Evolutionary conservation across 2,888 invertebrate genomes (phyloP).

Genomic region (Pheosia tremula): DNA sequence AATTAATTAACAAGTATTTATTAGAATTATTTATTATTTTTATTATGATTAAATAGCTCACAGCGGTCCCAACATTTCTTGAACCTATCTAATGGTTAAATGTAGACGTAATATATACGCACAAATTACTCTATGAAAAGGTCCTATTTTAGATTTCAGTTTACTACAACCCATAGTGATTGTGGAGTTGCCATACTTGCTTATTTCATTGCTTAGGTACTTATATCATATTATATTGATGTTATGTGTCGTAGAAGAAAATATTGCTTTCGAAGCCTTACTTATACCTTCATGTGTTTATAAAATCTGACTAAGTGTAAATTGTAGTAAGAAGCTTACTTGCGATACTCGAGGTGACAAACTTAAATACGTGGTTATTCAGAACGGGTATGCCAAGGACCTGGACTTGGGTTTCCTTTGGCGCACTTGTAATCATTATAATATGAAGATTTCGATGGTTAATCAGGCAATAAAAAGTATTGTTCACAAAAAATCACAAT

Average conservation of each 20-base stretch:
- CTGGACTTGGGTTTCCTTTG: no score
- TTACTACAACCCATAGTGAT: slow-evolving; percentile 21
- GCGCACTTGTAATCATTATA: no score
- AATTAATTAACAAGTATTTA: no score
- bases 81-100: slow-evolving; percentile 26
- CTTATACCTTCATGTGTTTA: slow-evolving; percentile 42
- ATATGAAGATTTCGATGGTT: no score
- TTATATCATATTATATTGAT: slow-evolving; percentile 34
- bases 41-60: no score
- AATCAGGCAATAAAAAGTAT: no score
- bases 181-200: background rate
- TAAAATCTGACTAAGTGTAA: background rate
- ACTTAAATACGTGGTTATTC: no score
- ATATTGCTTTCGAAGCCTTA: slow-evolving; percentile 48
- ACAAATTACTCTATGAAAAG: slow-evolving; percentile 61
- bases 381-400: no score
- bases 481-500: no score
- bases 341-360: no score
- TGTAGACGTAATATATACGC: slow-evolving; percentile 74
- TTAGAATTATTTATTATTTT: no score
- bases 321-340: no score
- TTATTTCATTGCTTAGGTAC: slow-evolving; percentile 18
- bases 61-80: slow-evolving; percentile 19
- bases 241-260: slow-evolving; percentile 45
- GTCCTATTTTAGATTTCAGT: slow-evolving; percentile 48